Base-by-base conservation (phyloP, 2,797 vertebrate genomes). In the Acridotheres tristis region DNA sequence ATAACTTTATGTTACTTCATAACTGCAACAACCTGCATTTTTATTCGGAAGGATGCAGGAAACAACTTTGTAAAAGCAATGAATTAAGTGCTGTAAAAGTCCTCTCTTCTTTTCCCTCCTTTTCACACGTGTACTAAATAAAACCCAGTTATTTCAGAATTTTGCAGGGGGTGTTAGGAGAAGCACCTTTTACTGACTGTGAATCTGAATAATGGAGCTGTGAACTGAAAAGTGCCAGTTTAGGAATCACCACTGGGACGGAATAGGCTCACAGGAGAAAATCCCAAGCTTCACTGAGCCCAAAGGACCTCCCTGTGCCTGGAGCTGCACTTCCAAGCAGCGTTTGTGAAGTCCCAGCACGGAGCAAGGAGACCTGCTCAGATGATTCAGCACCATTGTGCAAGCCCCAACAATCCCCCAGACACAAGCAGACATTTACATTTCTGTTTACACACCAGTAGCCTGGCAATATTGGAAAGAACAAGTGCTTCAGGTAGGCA, bases 291-390 rank as follows among this genome's bases (percentile, higher is more conserved):
- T 55, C 78, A 21, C 0, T 34, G 86, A 81, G 32, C 55, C 76
- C 76, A 42, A 54, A 84, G 0, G 0, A 80, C 30, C 55, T 66
- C 22, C n/a, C 45, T 17, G 50, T 57, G 54, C 67, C 71, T 34
- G 58, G 50, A 81, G 76, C 55, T 72, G 83, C 50, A 27, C 32
- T 69, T 67, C 42, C 63, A 36, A 80, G 91, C 57, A 36, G 50
- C 7, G 3, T 58, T 90, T 76, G 76, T 69, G 20, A 69, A 90
- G 29, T 5, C 25, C 36, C 5, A 11, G 63, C 16, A 86, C 8
- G 4, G 91, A 91, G 86, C 76, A 66, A 88, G 88, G 93, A 95
- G 94, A 73, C 69, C 94, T 94, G 78, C 80, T 95, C 53, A 32
- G 51, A n/a, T 91, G 83, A 93, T 57, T 95, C 93, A 78, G 48